Evolutionary conservation across 2,113 vertebrate species (phyloP).

Genomic region (Terrapene triunguis): DNA sequence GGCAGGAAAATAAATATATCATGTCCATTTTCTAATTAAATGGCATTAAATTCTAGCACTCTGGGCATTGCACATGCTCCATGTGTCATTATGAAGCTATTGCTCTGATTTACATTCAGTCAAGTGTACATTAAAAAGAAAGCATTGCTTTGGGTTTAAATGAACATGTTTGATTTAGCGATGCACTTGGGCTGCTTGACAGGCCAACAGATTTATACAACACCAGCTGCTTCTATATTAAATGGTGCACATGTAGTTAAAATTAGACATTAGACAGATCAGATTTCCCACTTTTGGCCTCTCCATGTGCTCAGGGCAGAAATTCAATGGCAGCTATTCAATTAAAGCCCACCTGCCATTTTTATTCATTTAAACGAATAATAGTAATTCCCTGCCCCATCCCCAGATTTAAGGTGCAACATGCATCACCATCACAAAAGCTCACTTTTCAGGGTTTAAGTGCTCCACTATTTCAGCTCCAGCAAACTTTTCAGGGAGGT

Average conservation of each 20-base stretch:
- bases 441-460: neutral
- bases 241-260: slow-evolving; percentile 73
- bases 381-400: neutral
- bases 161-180: slow-evolving; percentile 62
- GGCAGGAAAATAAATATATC: neutral
- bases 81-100: neutral
- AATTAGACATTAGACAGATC: slow-evolving; percentile 79
- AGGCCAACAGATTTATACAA: slow-evolving; percentile 67
- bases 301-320: neutral
- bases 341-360: neutral
- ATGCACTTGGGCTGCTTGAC: slow-evolving; percentile 42
- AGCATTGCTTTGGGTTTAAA: slow-evolving; percentile 65
- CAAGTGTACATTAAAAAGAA: slow-evolving; percentile 37
- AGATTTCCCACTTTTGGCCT: slow-evolving; percentile 50
- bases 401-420: neutral
- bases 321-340: neutral
- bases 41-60: neutral
- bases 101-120: slow-evolving; percentile 23
- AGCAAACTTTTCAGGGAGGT: neutral
- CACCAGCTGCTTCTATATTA: slow-evolving; percentile 82
- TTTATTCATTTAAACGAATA: neutral
- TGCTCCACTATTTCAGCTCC: neutral
- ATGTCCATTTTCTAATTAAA: slow-evolving; percentile 4
- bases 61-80: neutral
- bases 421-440: neutral